Percentiles rank a stretch among this genome's conserved stretches.
Conservation (phyloP, 2,797 vertebrate species). For the Pteronotus mesoamericanus region DNA sequence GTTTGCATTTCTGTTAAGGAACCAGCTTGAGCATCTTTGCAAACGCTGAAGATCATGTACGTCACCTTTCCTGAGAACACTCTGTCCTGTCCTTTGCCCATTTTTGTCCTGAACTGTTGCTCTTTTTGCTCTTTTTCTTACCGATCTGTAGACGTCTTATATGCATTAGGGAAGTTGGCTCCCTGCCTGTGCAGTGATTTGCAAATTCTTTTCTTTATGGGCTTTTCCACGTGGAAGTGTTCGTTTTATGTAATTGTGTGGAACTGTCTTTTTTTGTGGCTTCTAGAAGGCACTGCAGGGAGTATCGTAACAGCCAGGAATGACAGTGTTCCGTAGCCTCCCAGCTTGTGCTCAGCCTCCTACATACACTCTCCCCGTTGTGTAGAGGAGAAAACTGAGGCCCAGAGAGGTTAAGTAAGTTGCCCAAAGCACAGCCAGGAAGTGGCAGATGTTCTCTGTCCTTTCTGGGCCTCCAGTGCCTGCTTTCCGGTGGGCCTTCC, state of each 20-base stretch:
- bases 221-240: background rate
- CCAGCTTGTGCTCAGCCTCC: background rate
- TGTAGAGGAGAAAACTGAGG: background rate
- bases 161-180: background rate
- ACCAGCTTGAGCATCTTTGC: background rate
- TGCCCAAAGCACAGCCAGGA: background rate
- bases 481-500: background rate
- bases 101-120: background rate
- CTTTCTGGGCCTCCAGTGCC: background rate
- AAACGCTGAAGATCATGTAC: background rate
- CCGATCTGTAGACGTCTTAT: background rate
- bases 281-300: background rate
- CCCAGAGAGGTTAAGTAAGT: background rate
- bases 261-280: background rate
- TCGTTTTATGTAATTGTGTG: background rate
- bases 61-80: background rate
- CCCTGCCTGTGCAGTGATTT: background rate
- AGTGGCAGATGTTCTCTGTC: background rate
- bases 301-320: background rate
- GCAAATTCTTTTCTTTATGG: background rate
- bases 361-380: rapidly evolving
- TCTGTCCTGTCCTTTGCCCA: background rate
- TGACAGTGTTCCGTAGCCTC: background rate
- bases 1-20: background rate
- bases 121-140: background rate